Evolutionary conservation across 2,888 invertebrate species (phyloP).

Genomic region (Hermodice carunculata): DNA sequence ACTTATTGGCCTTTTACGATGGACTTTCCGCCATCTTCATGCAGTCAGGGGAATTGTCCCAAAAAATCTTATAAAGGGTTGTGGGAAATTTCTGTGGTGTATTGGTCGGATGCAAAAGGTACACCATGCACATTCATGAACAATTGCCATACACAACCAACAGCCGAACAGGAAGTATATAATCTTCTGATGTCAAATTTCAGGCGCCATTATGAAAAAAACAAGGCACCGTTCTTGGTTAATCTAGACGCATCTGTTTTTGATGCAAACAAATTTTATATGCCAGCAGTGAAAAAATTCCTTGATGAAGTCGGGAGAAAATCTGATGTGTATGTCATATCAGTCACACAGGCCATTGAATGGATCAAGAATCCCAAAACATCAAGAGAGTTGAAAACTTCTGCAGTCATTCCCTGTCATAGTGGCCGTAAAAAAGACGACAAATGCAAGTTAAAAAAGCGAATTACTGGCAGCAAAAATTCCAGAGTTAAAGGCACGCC

Average conservation of each 20-base stretch:
- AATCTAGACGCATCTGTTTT: conserved; percentile 90
- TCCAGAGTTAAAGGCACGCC: no score
- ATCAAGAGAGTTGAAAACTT: no score
- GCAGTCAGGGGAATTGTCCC: conserved; percentile 31
- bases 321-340: conserved; percentile 59
- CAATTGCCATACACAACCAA: conserved; percentile 51
- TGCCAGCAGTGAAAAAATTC: conserved; percentile 61
- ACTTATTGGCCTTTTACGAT: conserved; percentile 98
- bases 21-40: conserved; percentile 74
- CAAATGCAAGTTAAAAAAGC: no score
- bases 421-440: no score
- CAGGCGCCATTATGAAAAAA: conserved; percentile 77
- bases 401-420: no score
- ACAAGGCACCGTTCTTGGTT: conserved; percentile 83
- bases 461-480: no score
- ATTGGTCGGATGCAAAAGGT: conserved; percentile 47
- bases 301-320: conserved; percentile 50
- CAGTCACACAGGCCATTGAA: conserved; percentile 52
- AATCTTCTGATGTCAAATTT: conserved; percentile 81
- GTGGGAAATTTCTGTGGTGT: conserved; percentile 78
- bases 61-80: conserved; percentile 68
- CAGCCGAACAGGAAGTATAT: conserved; percentile 45
- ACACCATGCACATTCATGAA: conserved; percentile 54
- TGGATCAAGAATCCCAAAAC: conserved; percentile 59
- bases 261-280: conserved; percentile 33